Evolutionary conservation across 2,113 vertebrate genomes (phyloP).

Genomic region (Phaethon lepturus): DNA sequence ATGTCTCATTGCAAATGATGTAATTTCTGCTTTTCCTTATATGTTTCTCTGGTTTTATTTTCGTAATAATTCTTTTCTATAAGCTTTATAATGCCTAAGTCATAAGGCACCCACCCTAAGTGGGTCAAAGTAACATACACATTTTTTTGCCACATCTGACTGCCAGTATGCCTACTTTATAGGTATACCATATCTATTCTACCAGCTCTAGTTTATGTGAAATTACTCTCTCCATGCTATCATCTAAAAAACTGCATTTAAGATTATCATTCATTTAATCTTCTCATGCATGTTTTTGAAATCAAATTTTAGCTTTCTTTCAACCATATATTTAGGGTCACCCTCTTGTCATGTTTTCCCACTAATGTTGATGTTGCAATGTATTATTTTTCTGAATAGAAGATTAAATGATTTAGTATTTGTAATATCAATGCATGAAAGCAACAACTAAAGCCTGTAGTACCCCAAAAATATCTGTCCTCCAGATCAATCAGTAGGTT

Average conservation of each 20-base stretch:
- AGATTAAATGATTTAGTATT: background rate
- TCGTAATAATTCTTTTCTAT: background rate
- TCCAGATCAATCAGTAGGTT: background rate
- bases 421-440: background rate
- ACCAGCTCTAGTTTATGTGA: background rate
- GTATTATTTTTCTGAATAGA: background rate
- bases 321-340: background rate
- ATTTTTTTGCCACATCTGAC: background rate
- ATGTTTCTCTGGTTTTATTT: background rate
- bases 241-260: background rate
- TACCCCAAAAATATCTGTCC: background rate
- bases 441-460: background rate
- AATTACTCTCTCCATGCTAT: background rate
- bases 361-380: background rate
- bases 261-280: fast-evolving
- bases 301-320: background rate
- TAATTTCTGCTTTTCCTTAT: background rate
- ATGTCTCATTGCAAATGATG: background rate
- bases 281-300: background rate
- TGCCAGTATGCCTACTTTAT: background rate
- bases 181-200: background rate
- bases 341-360: background rate
- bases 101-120: too few relatives aligned
- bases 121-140: background rate
- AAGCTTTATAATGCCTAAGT: background rate